Conservation (phyloP, 2,888 invertebrate genomes). For the Meandrusa payeni region DNA sequence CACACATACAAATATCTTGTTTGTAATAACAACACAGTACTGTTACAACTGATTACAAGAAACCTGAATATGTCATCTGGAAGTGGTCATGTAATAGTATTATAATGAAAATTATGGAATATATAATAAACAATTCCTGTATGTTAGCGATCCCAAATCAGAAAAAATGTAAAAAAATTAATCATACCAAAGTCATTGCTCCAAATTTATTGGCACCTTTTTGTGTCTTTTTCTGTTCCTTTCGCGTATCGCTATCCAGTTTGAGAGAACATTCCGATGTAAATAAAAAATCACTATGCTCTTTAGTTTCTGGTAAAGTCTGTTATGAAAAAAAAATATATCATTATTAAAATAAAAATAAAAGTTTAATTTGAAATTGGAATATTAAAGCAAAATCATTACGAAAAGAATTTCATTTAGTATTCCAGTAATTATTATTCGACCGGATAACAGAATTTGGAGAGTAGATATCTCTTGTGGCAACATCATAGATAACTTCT, state of each 20-base stretch:
- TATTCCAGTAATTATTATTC: slow-evolving; percentile 66
- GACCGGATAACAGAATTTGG: slow-evolving; percentile 64
- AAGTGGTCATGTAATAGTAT: no score
- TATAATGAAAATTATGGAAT: no score
- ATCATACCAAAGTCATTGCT: slow-evolving; percentile 45
- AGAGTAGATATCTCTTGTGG: slow-evolving; percentile 52
- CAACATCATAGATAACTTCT: slow-evolving; percentile 35
- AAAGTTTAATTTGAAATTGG: no score
- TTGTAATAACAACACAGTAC: no score
- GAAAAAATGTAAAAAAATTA: no score
- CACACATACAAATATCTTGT: no score
- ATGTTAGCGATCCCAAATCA: no score
- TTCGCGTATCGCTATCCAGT: slow-evolving; percentile 52
- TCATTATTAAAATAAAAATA: not conserved
- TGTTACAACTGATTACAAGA: no score
- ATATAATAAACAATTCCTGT: no score
- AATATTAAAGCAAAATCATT: slow-evolving; percentile 7
- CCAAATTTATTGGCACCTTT: slow-evolving; percentile 42
- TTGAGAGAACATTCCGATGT: slow-evolving; percentile 66
- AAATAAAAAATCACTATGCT: slow-evolving; percentile 50
- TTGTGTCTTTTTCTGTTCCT: slow-evolving; percentile 37
- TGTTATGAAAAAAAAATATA: slow-evolving; percentile 22
- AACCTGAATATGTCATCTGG: no score
- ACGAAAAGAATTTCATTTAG: slow-evolving; percentile 64
- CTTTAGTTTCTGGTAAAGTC: slow-evolving; percentile 50